Evolutionary conservation across 2,888 invertebrate genomes (phyloP), one percentile per base, ranked within the genome.

Genomic region (Lasioglossum villosulum): DNA sequence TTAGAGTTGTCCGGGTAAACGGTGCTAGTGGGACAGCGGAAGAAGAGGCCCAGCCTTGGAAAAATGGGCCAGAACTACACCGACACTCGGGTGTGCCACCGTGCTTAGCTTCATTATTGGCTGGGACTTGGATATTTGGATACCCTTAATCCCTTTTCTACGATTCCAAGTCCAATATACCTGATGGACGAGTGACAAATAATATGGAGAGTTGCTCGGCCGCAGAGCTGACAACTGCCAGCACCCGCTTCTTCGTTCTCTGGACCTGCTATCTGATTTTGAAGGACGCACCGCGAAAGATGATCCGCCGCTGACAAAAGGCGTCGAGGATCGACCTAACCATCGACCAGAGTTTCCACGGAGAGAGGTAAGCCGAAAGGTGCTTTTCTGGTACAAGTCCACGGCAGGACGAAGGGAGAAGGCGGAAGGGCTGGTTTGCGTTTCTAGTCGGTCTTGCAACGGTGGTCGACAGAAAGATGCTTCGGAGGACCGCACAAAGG

Each of bases 41-140:
- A 37, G 19, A 19, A 14, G 34, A 66, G 66, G 5, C 66, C 14
- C 19, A 16, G 68, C 4, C 30, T n/a, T 30, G 77, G 73, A 66
- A 89, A 89, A 90, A 88, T 77, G 66, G 86, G 45, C 80, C 83
- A 75, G 71, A 79, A 63, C 70, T 80, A 81, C 73, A 34, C 34
- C 23, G 63, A 34, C 83, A 76, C 84, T 86, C 86, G 68, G 68
- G 75, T 82, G 84, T 82, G 66, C 68, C 23, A 19, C 70, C 56
- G 78, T 82, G 88, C 92, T 94, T 92, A 92, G 91, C 88, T 90
- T 93, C 90, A 81, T 93, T 94, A 93, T 92, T 86, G 88, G 75
- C 84, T 78, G 78, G 89, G 92, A 91, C 91, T 93, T 93, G 93
- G 94, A 94, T 94, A 94, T 94, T 94, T 94, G 94, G 94, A 94